These are phyloP conservation scores for Amazona finschi DNA, from an alignment of 2,797 vertebrate genomes.

Conservation along the genomic window DNA sequence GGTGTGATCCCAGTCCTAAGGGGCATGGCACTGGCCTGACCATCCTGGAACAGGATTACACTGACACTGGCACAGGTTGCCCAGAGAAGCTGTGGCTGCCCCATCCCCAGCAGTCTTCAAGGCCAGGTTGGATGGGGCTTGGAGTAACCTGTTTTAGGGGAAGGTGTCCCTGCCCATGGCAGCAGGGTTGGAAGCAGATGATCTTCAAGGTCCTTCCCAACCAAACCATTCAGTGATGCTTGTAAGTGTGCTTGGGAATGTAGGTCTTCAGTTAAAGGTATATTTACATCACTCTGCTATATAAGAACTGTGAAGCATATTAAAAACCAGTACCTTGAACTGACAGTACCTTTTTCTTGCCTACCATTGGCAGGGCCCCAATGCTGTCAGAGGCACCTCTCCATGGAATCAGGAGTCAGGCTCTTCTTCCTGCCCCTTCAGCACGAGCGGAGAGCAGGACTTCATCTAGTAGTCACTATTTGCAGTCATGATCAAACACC, in stretches of 20 bases:
- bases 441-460: neutral
- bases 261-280: neutral
- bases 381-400: fast-evolving
- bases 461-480: neutral
- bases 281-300: neutral
- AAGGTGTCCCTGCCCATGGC: neutral
- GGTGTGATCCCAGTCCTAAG: neutral
- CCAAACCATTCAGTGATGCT: neutral
- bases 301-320: neutral
- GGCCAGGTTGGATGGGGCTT: neutral
- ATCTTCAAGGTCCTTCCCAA: neutral
- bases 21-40: neutral
- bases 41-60: neutral
- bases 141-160: neutral
- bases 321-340: neutral
- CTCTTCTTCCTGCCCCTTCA: neutral
- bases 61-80: neutral
- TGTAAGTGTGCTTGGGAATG: neutral
- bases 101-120: neutral
- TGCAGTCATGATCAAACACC: neutral
- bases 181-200: neutral
- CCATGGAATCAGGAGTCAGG: neutral
- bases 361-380: neutral
- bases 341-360: neutral
- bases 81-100: neutral